Evolutionary conservation across 2,113 vertebrate species (phyloP).

Genomic region (Notarius quadriscutis): DNA sequence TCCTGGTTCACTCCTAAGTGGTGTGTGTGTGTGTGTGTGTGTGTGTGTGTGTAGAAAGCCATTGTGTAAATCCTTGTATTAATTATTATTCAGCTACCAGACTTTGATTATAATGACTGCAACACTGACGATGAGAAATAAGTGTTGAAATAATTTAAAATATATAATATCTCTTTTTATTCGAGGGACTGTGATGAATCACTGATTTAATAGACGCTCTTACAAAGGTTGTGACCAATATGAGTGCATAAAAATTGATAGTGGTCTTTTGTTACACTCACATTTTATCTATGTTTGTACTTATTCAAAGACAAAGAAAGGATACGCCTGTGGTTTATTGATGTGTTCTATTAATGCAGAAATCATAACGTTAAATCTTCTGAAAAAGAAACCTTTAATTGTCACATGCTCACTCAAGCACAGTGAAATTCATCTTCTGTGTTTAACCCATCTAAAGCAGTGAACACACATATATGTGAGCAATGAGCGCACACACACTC

Average conservation of each 20-base stretch:
- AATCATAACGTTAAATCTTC: background rate
- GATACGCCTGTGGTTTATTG: background rate
- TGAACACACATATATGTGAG: too few species aligned
- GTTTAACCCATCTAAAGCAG: too few species aligned
- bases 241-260: background rate
- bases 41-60: background rate
- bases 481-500: too few species aligned
- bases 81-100: background rate
- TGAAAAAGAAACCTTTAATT: too few species aligned
- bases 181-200: too few species aligned
- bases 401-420: too few species aligned
- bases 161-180: too few species aligned
- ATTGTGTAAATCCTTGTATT: slow-evolving; percentile 1
- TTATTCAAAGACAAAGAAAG: background rate
- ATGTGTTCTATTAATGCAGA: background rate
- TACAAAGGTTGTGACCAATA: background rate
- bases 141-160: background rate
- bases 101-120: background rate
- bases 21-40: too few species aligned
- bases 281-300: background rate
- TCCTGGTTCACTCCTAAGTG: background rate
- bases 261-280: background rate
- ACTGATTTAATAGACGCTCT: background rate
- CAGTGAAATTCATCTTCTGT: too few species aligned
- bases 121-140: background rate